Conservation (phyloP, 2,113 vertebrate genomes). For the Copsychus sechellarum region DNA sequence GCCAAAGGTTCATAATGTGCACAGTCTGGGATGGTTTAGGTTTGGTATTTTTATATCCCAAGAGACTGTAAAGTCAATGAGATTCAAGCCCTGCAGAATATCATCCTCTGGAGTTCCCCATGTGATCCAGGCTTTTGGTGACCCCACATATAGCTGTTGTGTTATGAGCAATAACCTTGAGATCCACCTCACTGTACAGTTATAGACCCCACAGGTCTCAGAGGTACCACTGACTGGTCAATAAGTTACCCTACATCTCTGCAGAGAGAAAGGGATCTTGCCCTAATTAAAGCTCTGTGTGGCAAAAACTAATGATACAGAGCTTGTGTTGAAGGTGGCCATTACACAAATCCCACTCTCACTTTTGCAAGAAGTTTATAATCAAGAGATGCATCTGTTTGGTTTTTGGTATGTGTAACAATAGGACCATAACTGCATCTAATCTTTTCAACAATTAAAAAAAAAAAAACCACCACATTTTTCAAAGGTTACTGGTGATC, state of each 20-base stretch:
- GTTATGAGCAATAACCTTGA: background rate
- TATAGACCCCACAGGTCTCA: background rate
- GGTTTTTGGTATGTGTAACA: background rate
- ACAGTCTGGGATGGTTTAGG: background rate
- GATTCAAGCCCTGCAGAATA: background rate
- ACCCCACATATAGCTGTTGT: background rate
- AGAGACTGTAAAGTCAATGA: background rate
- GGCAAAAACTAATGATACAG: background rate
- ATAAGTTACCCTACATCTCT: background rate
- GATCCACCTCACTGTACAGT: background rate
- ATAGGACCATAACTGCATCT: background rate
- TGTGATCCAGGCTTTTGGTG: accelerated
- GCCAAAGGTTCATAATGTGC: background rate
- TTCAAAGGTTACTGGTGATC: background rate
- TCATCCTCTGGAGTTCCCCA: background rate
- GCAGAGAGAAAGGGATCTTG: background rate
- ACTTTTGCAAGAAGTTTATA: background rate
- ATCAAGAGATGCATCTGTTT: accelerated
- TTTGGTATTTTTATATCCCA: background rate
- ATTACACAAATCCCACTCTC: background rate
- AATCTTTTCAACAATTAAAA: background rate
- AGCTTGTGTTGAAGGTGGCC: background rate
- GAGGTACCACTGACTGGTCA: background rate
- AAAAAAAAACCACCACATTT: background rate
- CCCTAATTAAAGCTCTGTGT: background rate